A percentile compares a stretch with the other conserved stretches of the same genome.
These are phyloP conservation scores for Platichthys flesus DNA, from an alignment of 2,113 vertebrate species.

Conservation along the genomic window DNA sequence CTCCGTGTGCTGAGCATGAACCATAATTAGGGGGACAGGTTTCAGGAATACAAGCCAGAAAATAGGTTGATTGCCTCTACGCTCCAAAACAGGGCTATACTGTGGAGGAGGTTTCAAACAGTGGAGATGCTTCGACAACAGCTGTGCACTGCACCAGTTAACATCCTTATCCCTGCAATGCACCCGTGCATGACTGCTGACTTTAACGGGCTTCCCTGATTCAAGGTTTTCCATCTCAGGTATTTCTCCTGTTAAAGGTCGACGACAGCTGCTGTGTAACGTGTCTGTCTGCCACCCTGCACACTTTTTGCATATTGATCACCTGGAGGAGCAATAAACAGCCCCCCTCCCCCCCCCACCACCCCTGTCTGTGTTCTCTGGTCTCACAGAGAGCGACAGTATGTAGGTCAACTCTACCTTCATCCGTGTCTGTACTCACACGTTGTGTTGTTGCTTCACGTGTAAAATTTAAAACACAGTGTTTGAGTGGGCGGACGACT, in stretches of 20 bases:
- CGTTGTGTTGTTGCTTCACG: neutral
- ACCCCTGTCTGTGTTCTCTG: neutral
- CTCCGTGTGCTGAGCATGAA: constrained; percentile 1
- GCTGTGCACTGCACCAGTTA: neutral
- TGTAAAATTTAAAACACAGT: constrained; percentile 16
- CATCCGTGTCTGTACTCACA: neutral
- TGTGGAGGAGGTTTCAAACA: neutral
- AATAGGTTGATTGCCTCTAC: constrained; percentile 49
- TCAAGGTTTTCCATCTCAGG: neutral
- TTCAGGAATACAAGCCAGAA: constrained; percentile 57
- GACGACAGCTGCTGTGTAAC: constrained; percentile 1
- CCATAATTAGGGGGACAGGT: constrained; percentile 42
- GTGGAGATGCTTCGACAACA: no score
- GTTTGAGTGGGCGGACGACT: constrained; percentile 35
- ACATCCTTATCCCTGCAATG: neutral
- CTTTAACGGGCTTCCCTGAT: neutral
- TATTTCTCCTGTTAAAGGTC: constrained; percentile 30
- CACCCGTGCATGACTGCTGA: neutral
- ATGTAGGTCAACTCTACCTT: constrained; percentile 13
- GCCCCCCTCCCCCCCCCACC: neutral
- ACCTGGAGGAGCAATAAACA: constrained; percentile 7
- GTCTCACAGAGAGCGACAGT: neutral
- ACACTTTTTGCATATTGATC: constrained; percentile 21
- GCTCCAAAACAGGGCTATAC: neutral
- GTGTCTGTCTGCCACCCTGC: neutral